Evolutionary conservation across 1,140 invertebrate genomes (phyloP).

Genomic region (Ceratina japonica): DNA sequence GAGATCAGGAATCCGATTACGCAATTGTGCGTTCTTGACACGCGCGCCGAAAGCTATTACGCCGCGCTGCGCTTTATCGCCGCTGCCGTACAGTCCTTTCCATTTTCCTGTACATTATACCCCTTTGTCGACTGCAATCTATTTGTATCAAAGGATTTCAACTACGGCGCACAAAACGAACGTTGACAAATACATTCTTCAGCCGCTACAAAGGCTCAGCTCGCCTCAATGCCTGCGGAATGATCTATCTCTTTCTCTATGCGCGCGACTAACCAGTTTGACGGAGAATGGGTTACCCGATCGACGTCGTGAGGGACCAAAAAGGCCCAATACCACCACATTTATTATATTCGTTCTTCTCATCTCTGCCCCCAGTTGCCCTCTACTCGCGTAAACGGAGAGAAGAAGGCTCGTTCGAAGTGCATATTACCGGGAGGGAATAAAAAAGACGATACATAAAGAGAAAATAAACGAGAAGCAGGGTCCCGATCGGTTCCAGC

Average conservation of each 20-base stretch:
- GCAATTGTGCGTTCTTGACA: constrained; percentile 1
- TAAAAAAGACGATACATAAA: neutral
- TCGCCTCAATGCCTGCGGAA: neutral
- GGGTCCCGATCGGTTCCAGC: constrained; percentile 11
- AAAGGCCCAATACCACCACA: neutral
- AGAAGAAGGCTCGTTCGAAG: constrained; percentile 13
- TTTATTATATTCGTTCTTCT: constrained; percentile 42
- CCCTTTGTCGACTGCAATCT: neutral
- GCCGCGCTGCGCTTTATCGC: neutral
- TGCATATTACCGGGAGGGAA: neutral
- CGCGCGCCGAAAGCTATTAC: constrained; percentile 18
- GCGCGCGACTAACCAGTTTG: neutral
- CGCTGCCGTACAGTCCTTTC: neutral
- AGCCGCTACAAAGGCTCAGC: constrained; percentile 20
- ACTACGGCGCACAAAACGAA: neutral
- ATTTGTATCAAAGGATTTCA: constrained; percentile 14
- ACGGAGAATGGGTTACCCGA: constrained; percentile 43
- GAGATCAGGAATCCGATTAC: constrained; percentile 19
- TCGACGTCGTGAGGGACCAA: constrained; percentile 27
- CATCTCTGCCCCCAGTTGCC: neutral
- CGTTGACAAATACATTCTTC: constrained; percentile 48
- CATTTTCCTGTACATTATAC: constrained; percentile 12
- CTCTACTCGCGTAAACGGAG: no score
- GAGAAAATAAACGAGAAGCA: constrained; percentile 1
- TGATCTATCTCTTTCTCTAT: constrained; percentile 8